Percentiles rank a stretch among this genome's conserved stretches.
Evolutionary conservation across 2,888 invertebrate species (phyloP).

Genomic region (Pristionchus arcanus): DNA sequence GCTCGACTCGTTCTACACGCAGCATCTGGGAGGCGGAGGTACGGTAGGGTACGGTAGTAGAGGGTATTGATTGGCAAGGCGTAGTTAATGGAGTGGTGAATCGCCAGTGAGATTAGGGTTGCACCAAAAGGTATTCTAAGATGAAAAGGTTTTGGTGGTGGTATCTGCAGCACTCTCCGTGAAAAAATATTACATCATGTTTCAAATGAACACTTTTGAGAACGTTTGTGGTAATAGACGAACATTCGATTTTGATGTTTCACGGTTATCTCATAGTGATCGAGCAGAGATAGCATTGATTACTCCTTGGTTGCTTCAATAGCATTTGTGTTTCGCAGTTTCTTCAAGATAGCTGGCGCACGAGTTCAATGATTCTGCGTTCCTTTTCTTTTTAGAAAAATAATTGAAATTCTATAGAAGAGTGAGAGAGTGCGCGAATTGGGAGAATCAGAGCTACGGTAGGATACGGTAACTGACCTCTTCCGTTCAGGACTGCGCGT

Average conservation of each 20-base stretch:
- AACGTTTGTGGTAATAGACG: too few species aligned
- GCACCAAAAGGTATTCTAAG: background rate
- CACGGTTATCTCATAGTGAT: background rate
- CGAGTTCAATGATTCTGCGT: too few species aligned
- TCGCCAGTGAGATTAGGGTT: background rate
- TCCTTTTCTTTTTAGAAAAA: background rate
- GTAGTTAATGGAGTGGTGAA: background rate
- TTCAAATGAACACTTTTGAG: too few species aligned
- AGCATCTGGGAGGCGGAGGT: constrained; percentile 52
- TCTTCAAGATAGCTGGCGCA: too few species aligned
- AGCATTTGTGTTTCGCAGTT: too few species aligned
- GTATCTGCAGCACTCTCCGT: too few species aligned
- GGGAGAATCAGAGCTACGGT: too few species aligned
- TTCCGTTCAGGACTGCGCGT: constrained; percentile 41
- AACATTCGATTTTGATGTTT: too few species aligned
- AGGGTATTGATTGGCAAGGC: background rate
- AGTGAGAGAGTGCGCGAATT: too few species aligned
- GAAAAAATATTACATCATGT: too few species aligned
- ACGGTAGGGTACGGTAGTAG: background rate
- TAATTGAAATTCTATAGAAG: background rate
- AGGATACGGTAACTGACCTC: background rate
- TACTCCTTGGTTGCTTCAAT: constrained; percentile 54
- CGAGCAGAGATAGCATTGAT: background rate
- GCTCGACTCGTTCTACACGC: constrained; percentile 51
- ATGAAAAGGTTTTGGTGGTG: too few species aligned